These are phyloP conservation scores for Nemoura dubitans DNA, from an alignment of 2,888 invertebrate species.

Conservation along the genomic window DNA sequence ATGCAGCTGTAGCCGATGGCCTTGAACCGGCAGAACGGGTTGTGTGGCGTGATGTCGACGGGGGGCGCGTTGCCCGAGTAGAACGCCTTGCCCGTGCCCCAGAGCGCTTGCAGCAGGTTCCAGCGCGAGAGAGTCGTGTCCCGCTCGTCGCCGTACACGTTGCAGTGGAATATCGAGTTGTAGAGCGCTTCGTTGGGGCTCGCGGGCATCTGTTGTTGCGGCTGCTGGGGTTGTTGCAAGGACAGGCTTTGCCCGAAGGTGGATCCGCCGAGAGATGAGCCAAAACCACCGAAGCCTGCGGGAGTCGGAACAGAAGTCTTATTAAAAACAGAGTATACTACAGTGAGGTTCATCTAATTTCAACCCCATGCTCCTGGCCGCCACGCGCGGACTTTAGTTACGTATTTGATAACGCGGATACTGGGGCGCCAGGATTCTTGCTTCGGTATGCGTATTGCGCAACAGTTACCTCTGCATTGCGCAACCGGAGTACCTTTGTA, in stretches of 20 bases:
- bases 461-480: no score
- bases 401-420: no score
- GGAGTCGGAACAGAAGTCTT: no score
- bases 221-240: constrained; percentile 60
- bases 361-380: no score
- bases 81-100: constrained; percentile 77
- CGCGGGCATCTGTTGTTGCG: constrained; percentile 56
- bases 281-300: constrained; percentile 65
- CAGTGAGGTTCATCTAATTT: no score
- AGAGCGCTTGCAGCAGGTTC: constrained; percentile 92
- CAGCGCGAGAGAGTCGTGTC: constrained; percentile 93
- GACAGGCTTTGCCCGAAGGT: constrained; percentile 47
- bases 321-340: no score
- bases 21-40: constrained; percentile 93
- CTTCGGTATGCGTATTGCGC: no score
- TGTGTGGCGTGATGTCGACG: constrained; percentile 85
- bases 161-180: constrained; percentile 79
- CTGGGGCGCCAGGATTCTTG: no score
- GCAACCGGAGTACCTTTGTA: no score
- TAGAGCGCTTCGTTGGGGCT: constrained; percentile 76
- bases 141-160: constrained; percentile 93
- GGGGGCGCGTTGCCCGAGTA: constrained; percentile 80
- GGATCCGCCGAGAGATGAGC: constrained; percentile 52
- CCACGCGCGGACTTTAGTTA: no score
- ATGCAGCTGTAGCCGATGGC: constrained; percentile 92